phyloP scores from a whole-genome alignment of 2,113 vertebrate species.

The Corythaeola cristata region DNA sequence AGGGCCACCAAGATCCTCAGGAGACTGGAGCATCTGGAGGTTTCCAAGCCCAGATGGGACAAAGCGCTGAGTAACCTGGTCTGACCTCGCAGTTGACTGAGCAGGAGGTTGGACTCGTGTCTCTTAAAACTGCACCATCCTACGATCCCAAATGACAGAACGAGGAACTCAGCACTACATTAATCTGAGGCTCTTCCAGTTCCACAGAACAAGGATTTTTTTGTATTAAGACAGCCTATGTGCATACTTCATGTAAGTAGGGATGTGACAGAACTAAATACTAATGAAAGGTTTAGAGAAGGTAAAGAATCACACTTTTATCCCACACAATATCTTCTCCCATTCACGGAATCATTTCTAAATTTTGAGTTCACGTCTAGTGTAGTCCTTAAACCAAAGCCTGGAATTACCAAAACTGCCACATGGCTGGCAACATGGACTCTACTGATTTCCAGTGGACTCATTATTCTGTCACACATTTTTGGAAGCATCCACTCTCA shows the following conservation, averaged over 20 bases:
- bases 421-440: background rate
- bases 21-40: background rate
- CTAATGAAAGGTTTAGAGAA: background rate
- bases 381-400: background rate
- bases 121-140: background rate
- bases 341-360: background rate
- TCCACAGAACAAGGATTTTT: background rate
- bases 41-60: background rate
- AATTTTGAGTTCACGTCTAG: background rate
- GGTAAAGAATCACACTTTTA: background rate
- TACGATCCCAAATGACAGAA: background rate
- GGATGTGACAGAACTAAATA: background rate
- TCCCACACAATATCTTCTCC: background rate
- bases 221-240: background rate
- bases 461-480: background rate
- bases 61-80: background rate
- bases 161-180: background rate
- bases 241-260: background rate
- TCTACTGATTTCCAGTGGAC: background rate
- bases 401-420: background rate
- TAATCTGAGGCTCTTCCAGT: background rate
- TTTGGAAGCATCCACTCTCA: background rate
- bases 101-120: background rate
- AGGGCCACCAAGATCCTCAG: background rate
- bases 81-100: background rate